Evolutionary conservation across 2,797 vertebrate species (phyloP).

Genomic region (Okamejei kenojei): DNA sequence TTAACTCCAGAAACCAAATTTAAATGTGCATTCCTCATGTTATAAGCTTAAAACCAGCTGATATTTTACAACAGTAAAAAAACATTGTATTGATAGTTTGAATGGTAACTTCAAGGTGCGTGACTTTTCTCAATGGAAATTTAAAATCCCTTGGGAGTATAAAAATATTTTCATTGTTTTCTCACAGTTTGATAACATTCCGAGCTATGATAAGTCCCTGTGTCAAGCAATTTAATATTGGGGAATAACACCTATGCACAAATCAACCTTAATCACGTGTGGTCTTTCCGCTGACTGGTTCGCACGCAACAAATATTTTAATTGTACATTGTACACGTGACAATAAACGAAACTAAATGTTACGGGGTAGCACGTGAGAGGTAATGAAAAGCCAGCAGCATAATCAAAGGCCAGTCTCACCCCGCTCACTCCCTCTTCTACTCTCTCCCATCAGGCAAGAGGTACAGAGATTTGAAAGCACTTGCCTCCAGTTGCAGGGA

Average conservation of each 20-base stretch:
- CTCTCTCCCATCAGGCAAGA: too few relatives aligned
- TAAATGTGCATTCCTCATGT: not conserved
- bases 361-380: not conserved
- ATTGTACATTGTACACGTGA: too few relatives aligned
- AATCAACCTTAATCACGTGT: not conserved
- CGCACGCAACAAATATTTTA: too few relatives aligned
- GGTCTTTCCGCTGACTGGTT: too few relatives aligned
- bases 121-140: not conserved
- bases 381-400: not conserved
- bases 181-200: not conserved
- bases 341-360: too few relatives aligned
- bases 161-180: not conserved
- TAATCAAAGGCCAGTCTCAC: too few relatives aligned
- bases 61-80: not conserved
- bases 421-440: too few relatives aligned
- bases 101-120: not conserved
- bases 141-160: not conserved
- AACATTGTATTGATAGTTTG: too few relatives aligned
- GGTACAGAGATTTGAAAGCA: too few relatives aligned
- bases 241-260: not conserved
- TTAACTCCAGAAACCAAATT: not conserved
- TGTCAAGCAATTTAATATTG: not conserved
- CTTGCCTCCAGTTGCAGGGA: too few relatives aligned
- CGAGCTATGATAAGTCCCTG: not conserved
- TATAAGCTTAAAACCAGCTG: not conserved